Base-by-base conservation (phyloP, 2,888 invertebrate genomes). In the Thera britannica region DNA sequence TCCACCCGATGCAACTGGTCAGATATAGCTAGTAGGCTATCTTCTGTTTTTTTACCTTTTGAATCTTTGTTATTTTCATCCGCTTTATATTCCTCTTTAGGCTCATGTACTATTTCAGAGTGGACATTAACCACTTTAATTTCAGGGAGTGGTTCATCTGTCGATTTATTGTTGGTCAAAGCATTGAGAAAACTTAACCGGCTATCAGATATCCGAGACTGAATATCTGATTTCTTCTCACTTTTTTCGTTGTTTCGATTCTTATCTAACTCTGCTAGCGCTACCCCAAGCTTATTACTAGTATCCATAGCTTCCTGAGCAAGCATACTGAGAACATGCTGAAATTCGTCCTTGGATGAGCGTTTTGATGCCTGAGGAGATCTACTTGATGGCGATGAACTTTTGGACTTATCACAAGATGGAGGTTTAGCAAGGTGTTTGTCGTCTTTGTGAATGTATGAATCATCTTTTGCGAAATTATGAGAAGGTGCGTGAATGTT, bases 251-350 rank as follows among this genome's bases (percentile, higher is more conserved):
- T 89, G 72, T 90, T 90, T 73, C 90, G 88, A 81, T 93, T 93
- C 80, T 91, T 90, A 74, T 92, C 92, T 79, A 96, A 80, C 81
- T 95, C 95, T 55, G 95, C 94, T 80, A 96, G 87, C 72, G 96
- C 96, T 72, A 95, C 94, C n/a, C 95, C 95, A 78, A 96, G 84
- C 77, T 95, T 95, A 73, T 96, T 96, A 81, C 96, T 96, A 56
- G 96, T 96, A 81, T 96, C 96, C 89, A 96, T 95, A 11, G 97
- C 96, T 93, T 97, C 97, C 81, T 95, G 95, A 9, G 96, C 96
- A 69, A 97, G 94, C 83, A 96, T 95, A 77, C 96, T 95, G 61
- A 97, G 89, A 49, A 97, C 95, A 81, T 97, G 96, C 84, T 97
- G 96, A 84, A 97, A 87, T 87, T 92, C 89, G 84, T 94, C 90